These are phyloP conservation scores for Lasioglossum leucozonium DNA, from an alignment of 2,888 invertebrate species.

Conservation along the genomic window DNA sequence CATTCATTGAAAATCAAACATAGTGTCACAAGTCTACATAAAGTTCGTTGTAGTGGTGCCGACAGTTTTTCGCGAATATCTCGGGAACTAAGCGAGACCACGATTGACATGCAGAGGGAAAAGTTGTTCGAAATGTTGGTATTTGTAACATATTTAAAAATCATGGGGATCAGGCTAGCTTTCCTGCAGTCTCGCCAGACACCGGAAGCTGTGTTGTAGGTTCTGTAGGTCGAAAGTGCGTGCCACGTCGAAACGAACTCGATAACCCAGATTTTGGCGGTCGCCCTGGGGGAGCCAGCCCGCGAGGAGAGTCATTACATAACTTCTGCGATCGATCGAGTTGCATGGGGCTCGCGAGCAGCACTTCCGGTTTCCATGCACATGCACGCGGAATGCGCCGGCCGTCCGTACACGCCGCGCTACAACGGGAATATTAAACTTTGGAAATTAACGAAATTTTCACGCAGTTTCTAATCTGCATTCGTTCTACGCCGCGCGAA, in stretches of 20 bases:
- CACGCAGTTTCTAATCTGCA: not conserved
- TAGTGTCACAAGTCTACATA: too few relatives aligned
- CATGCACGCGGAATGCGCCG: not conserved
- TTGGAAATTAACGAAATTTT: not conserved
- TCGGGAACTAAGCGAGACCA: too few relatives aligned
- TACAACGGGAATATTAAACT: not conserved
- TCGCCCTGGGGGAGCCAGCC: constrained; percentile 59
- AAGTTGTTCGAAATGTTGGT: too few relatives aligned
- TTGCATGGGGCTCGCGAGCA: constrained; percentile 50
- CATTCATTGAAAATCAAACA: too few relatives aligned
- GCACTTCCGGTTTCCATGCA: constrained; percentile 59
- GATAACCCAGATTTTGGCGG: constrained; percentile 70
- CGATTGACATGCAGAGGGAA: too few relatives aligned
- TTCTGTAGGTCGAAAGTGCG: constrained; percentile 37
- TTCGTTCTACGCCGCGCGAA: not conserved
- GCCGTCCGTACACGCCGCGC: not conserved
- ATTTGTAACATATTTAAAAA: too few relatives aligned
- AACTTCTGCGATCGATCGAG: constrained; percentile 70
- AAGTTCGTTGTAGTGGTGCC: too few relatives aligned
- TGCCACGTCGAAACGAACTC: constrained; percentile 52
- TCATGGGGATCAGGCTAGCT: too few relatives aligned
- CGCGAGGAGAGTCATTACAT: constrained; percentile 70
- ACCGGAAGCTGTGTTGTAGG: not conserved
- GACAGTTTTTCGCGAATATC: too few relatives aligned
- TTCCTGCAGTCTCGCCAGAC: too few relatives aligned